phyloP scores from a whole-genome alignment of 1,140 invertebrate species.

The Drosophila bifasciata region DNA sequence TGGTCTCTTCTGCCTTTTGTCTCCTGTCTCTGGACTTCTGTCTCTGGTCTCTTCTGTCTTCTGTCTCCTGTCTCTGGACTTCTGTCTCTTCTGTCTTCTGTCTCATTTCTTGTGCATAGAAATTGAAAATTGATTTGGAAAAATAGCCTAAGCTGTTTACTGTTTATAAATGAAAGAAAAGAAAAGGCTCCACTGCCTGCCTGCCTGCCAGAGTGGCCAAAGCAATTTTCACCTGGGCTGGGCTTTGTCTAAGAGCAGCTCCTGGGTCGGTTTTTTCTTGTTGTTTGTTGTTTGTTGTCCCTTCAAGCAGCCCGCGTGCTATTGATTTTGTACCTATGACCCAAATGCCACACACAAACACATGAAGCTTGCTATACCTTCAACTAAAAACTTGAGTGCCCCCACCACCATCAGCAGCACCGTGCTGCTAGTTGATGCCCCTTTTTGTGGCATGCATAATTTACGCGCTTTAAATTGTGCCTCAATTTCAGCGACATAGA shows the following conservation, averaged over 20 bases:
- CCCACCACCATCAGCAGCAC: too few species aligned
- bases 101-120: conserved; percentile 35
- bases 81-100: too few species aligned
- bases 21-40: too few species aligned
- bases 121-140: conserved; percentile 47
- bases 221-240: conserved; percentile 37
- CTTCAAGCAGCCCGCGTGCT: conserved; percentile 15
- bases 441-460: conserved; percentile 59
- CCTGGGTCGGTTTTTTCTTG: too few species aligned
- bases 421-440: not conserved
- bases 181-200: too few species aligned
- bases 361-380: not conserved
- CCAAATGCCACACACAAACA: conserved; percentile 47
- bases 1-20: too few species aligned
- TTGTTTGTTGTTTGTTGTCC: too few species aligned
- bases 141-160: conserved; percentile 22
- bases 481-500: conserved; percentile 26
- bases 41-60: too few species aligned
- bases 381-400: too few species aligned
- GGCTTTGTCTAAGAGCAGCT: not conserved
- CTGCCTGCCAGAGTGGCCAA: not conserved
- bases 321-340: conserved; percentile 74
- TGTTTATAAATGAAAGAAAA: conserved; percentile 38
- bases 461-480: conserved; percentile 57
- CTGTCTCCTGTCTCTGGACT: too few species aligned